Base-by-base conservation (phyloP, 2,888 invertebrate genomes). In the Oegoconia quadripuncta region DNA sequence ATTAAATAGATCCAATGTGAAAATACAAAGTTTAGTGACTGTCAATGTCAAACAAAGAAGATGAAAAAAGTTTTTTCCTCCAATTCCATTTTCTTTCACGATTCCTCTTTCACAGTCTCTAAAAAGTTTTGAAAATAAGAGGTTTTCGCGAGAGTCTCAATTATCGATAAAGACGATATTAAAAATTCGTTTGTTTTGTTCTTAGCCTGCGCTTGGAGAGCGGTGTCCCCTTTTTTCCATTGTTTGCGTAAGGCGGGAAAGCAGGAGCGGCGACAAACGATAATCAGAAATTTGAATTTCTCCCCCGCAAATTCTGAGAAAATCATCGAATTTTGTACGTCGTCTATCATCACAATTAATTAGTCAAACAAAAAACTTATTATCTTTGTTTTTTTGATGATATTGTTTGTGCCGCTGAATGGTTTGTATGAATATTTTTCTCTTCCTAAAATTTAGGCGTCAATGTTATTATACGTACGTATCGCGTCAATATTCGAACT, bases 111-210 rank as follows among this genome's bases (percentile, higher is more conserved):
- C 75, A 73, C 76, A 78, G 81, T 79, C 79, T 81, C 76, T 76
- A 70, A 86, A n/a, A 86, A 86, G 74, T 83, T 86, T 84, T 76
- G 74, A 83, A 87, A 87, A 86, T 84, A 81, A 84, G 83, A 84
- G 86, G 74, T 84, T 86, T 82, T 81, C 76, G 73, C 76, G 70
- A 74, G 80, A 83, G 76, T 86, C 86, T 86, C 87, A 87, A 86
- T 87, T 84, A 86, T 87, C 86, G 84, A 86, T 86, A 81, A 84
- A 84, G 82, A 73, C 82, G 83, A 84, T 86, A 87, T 87, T 86
- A 87, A 86, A 87, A 87, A 84, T 84, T 84, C 84, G 87, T 86
- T 87, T 86, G 86, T 87, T 86, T 87, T 87, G 84, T 86, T 82
- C 84, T 79, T 79, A 69, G 77, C 71, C 68, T 69, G 72, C 74